A percentile compares a stretch with the other conserved stretches of the same genome.
These are phyloP conservation scores for Leucophenga montana DNA, from an alignment of 2,888 invertebrate genomes.

Conservation along the genomic window DNA sequence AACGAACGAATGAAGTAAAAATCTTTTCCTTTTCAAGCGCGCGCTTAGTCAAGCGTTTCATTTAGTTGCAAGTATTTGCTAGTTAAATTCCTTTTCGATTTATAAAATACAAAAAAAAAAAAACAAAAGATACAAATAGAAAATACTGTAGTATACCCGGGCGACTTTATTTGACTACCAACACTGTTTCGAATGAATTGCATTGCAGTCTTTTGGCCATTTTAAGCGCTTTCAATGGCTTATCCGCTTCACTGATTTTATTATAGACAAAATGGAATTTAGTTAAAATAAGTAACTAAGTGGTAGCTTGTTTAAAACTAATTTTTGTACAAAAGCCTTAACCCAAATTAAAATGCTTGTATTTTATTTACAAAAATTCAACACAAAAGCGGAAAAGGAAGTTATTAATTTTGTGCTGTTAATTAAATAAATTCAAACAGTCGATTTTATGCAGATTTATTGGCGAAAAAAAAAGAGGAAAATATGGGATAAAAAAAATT, in stretches of 20 bases:
- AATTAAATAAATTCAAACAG: conserved; percentile 14
- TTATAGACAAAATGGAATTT: neutral
- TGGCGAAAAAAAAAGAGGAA: neutral
- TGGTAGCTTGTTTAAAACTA: neutral
- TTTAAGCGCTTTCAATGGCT: neutral
- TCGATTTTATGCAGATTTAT: conserved; percentile 18
- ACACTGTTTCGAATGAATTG: neutral
- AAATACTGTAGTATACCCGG: too few species aligned
- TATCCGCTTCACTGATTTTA: neutral
- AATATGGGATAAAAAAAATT: too few species aligned
- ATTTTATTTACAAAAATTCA: neutral
- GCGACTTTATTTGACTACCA: conserved; percentile 4
- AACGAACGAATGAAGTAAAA: neutral
- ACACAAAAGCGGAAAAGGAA: conserved; percentile 16
- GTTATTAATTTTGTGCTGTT: conserved; percentile 25
- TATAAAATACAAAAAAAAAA: too few species aligned
- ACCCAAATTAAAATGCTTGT: neutral
- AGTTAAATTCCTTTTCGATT: conserved; percentile 15
- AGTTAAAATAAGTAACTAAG: neutral
- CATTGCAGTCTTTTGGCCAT: neutral
- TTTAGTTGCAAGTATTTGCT: conserved; percentile 21
- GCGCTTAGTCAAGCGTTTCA: conserved; percentile 15
- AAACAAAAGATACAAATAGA: too few species aligned
- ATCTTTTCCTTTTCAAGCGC: neutral
- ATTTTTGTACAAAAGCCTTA: neutral